phyloP scores from a whole-genome alignment of 2,797 vertebrate species.

The Babyrousa celebensis region DNA sequence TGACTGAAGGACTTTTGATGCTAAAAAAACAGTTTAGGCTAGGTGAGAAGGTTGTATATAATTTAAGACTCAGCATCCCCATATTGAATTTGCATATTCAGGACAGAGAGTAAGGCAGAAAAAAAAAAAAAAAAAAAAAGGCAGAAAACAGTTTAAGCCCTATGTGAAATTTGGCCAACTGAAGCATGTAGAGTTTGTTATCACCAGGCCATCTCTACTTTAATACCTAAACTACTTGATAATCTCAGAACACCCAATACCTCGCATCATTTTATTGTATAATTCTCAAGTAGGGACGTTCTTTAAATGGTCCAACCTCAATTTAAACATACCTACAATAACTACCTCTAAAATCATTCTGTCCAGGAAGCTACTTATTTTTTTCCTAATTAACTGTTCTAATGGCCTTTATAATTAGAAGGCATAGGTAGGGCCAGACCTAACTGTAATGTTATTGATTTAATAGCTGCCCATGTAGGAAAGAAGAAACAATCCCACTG shows the following conservation, averaged over 20 bases:
- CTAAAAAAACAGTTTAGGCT: background rate
- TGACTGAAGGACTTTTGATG: background rate
- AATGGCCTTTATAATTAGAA: background rate
- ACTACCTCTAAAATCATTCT: background rate
- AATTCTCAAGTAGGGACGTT: background rate
- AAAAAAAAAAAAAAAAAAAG: background rate
- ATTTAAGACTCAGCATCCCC: background rate
- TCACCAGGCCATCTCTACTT: background rate
- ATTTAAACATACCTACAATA: background rate
- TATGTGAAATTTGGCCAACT: background rate
- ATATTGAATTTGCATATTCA: slow-evolving; percentile 27
- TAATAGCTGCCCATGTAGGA: background rate
- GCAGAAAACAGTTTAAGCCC: slow-evolving; percentile 18
- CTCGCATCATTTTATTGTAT: background rate
- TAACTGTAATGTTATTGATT: slow-evolving; percentile 4
- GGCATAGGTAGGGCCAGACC: background rate
- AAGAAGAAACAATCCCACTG: background rate
- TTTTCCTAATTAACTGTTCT: background rate
- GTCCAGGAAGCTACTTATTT: background rate
- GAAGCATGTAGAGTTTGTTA: background rate
- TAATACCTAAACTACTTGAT: background rate
- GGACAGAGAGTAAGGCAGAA: background rate
- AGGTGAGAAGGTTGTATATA: background rate
- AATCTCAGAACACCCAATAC: background rate
- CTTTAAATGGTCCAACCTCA: background rate